These are phyloP conservation scores for Argyra leucocephala DNA, from an alignment of 2,888 invertebrate genomes.

Conservation along the genomic window DNA sequence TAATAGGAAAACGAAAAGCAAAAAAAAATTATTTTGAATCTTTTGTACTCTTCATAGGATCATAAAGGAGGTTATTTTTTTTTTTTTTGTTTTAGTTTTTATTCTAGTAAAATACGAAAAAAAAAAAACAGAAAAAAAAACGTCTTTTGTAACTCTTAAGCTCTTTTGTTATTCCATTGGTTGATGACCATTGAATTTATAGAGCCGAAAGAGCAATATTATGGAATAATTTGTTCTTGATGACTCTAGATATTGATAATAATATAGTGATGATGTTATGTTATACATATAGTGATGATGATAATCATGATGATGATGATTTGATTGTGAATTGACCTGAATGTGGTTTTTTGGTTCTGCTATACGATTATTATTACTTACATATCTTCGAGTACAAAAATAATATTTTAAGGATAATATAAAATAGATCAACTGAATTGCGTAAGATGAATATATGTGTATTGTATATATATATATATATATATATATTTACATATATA, in stretches of 20 bases:
- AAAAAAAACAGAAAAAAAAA: too few relatives aligned
- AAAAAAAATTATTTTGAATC: not conserved
- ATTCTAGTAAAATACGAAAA: too few relatives aligned
- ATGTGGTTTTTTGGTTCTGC: not conserved
- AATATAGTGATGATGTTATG: not conserved
- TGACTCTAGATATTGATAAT: not conserved
- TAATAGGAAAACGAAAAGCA: not conserved
- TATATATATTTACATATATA: too few relatives aligned
- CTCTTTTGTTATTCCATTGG: not conserved
- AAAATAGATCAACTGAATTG: too few relatives aligned
- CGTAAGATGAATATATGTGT: too few relatives aligned
- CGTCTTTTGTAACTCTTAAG: not conserved
- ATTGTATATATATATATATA: too few relatives aligned
- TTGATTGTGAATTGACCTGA: constrained; percentile 2
- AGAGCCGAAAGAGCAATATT: not conserved
- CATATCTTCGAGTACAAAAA: not conserved
- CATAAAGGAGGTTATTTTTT: not conserved
- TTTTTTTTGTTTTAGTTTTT: not conserved
- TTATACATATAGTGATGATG: not conserved
- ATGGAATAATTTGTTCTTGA: not conserved
- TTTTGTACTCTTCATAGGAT: not conserved
- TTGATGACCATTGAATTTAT: not conserved
- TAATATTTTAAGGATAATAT: too few relatives aligned
- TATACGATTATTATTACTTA: not conserved
- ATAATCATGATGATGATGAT: not conserved